Evolutionary conservation across 2,113 vertebrate genomes (phyloP), one percentile per base, ranked within the genome.

Genomic region (Copsychus sechellarum): DNA sequence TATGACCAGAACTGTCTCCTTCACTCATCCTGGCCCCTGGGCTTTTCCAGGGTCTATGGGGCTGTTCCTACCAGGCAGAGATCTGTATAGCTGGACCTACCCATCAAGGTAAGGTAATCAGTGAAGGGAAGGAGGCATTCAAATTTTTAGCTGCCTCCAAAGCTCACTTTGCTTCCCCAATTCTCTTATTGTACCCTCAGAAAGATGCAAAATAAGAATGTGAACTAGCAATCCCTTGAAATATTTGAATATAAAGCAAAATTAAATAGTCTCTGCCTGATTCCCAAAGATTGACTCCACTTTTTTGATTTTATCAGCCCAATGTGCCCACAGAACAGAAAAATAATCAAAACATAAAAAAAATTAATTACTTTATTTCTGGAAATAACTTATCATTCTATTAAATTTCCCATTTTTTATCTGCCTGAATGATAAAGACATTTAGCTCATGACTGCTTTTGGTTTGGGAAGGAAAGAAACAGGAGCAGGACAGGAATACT

Each of bases 311-410:
- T 88, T 88, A 83, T 18, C 50, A 80, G 43, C 11, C 31, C 14
- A 42, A 33, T 28, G 23, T 80, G 43, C 29, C 67, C 19, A 60
- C 3, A 64, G 40, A 73, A 54, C 8, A 60, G 62, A 76, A 84
- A 91, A 92, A 60, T 26, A 60, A 84, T 26, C 31, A 56, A 43
- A 61, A 10, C 34, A 69, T 48, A 78, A 58, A 79, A 71, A 57
- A 66, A 81, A 90, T 72, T 36, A 84, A 69, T 43, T 74, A 38
- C 6, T 79, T 81, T 81, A 48, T 60, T 78, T 93, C 60, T 84
- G 48, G 51, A 81, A 88, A 67, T 60, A 73, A 29, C 8, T 81
- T 77, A 56, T 56, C 14, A 51, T 84, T 89, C 31, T 73, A n/a
- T 60, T 81, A 86, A 43, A 78, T 51, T 64, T 48, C 36, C 72